phyloP scores from a whole-genome alignment of 2,888 invertebrate genomes.

The Gonocerus acuteangulatus region DNA sequence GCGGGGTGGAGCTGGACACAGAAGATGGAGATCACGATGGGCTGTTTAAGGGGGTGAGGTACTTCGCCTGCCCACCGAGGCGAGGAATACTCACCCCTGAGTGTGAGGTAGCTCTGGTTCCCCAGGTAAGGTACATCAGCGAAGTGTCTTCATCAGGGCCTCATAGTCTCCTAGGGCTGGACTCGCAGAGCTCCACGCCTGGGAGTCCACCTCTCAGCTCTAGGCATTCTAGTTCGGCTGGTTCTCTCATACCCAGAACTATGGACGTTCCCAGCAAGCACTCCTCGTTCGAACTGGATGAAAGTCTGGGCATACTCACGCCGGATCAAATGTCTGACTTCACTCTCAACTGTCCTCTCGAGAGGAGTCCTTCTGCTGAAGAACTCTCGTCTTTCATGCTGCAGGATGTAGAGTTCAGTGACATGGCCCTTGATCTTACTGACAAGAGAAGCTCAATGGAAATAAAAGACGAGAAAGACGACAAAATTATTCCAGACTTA shows the following conservation, averaged over 20 bases:
- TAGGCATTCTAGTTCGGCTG: constrained; percentile 35
- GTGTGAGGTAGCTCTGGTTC: constrained; percentile 47
- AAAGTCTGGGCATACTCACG: constrained; percentile 77
- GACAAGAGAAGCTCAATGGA: constrained; percentile 24
- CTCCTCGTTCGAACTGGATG: constrained; percentile 71
- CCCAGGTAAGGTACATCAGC: constrained; percentile 42
- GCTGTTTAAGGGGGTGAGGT: constrained; percentile 52
- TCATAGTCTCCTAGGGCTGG: constrained; percentile 49
- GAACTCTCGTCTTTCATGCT: constrained; percentile 42
- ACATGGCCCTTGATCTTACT: constrained; percentile 16
- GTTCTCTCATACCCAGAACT: constrained; percentile 34
- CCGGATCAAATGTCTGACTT: constrained; percentile 78
- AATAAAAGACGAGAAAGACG: constrained; percentile 18
- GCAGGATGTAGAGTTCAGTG: constrained; percentile 29
- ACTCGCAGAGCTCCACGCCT: constrained; percentile 32
- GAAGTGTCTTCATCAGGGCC: constrained; percentile 48
- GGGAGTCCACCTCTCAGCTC: constrained; percentile 35
- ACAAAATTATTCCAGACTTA: constrained; percentile 7
- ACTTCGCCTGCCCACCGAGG: constrained; percentile 53
- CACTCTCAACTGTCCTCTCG: constrained; percentile 49
- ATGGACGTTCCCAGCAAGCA: constrained; percentile 52
- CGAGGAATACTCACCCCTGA: constrained; percentile 58
- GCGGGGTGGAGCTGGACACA: constrained; percentile 55
- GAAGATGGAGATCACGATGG: constrained; percentile 58
- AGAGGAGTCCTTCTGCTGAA: constrained; percentile 58